Base-by-base conservation (phyloP, 2,888 invertebrate species). In the Noctua janthe region DNA sequence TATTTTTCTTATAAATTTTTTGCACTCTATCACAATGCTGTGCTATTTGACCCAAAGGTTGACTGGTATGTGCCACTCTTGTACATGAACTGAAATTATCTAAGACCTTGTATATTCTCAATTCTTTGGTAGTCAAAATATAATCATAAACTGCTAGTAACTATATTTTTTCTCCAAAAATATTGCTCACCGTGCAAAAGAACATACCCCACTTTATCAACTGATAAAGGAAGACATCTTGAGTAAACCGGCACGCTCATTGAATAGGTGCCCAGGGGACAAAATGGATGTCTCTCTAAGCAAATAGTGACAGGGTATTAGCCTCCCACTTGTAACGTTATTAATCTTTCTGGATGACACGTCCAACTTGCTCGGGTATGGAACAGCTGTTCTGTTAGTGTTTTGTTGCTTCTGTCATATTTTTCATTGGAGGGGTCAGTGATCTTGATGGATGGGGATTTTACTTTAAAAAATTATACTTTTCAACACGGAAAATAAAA, bases 321-420 rank as follows among this genome's bases (percentile, higher is more conserved):
- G 10, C 51, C 6, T n/a, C 62, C 62, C 13, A 20, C 69, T 81
- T 56, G 47, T 10, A 15, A 73, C 64, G 66, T 51, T 70, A 82
- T 84, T 84, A 78, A 86, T 84, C 69, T 75, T 75, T 64, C 49
- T 56, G 6, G 2, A 15, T 76, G 74, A 76, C 74, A 35, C 56
- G n/a, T 47, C 0, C 5, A 47, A 67, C 56, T 71, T 64, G 29
- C 13, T 35, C 15, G 49, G 64, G 43, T 71, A n/a, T 49, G 8
- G 29, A 23, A 43, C 71, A 79, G 80, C 35, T 74, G 64, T 20
- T 67, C 10, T 39, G 20, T 2, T 4, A 17, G 47, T n/a, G 10
- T 71, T 62, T 47, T 74, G 13, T 56, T 67, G 10, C 69, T 49
- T 1, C 23, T 51, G 71, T 59, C 51, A 67, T 76, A 11, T 43